Base-by-base conservation (phyloP, 2,113 vertebrate species). In the Cebus imitator region DNA sequence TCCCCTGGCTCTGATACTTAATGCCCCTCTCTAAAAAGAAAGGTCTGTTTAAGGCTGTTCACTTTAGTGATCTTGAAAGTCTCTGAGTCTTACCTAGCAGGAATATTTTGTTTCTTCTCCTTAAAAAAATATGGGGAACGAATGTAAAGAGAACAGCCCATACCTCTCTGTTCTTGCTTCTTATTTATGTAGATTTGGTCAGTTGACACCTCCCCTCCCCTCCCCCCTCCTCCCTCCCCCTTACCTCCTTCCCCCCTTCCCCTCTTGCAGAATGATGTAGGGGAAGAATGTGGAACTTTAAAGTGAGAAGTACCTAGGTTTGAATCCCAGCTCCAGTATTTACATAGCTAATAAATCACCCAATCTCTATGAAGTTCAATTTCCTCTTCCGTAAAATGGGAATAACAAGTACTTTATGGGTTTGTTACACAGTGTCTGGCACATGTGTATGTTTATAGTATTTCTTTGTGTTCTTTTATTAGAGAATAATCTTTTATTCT, bases 81-180 rank as follows among this genome's bases (percentile, higher is more conserved):
- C 66, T 92, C 21, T 78, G 50, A 86, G 72, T 91, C 79, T 88
- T 73, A 80, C 35, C 84, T 87, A 91, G 70, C 52, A 96, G 55
- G 57, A 84, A 48, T 82, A 13, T 73, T 84, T 84, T 94, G 32
- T 90, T 95, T 94, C 88, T 90, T 78, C 57, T 57, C 61, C 27
- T 32, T 8, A 79, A 90, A 58, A 32, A 75, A 20, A 58, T 7
- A 43, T 35, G 18, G 4, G 7, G 64, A 79, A 12, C 6, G 25
- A 37, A 5, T 85, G 8, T 55, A 43, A 68, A 84, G 61, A 80
- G 57, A 90, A 35, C 40, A 79, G 81, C 18, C 43, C n/a, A 17
- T 37, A 14, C 40, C 37, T 43, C 27, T 61, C 52, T 80, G 45
- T 30, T 78, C 68, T 95, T 55, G n/a, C 61, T 79, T 93, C 86